Percentiles rank a stretch among this genome's conserved stretches.
Evolutionary conservation across 2,888 invertebrate species (phyloP).

Genomic region (Andrena haemorrhoa): DNA sequence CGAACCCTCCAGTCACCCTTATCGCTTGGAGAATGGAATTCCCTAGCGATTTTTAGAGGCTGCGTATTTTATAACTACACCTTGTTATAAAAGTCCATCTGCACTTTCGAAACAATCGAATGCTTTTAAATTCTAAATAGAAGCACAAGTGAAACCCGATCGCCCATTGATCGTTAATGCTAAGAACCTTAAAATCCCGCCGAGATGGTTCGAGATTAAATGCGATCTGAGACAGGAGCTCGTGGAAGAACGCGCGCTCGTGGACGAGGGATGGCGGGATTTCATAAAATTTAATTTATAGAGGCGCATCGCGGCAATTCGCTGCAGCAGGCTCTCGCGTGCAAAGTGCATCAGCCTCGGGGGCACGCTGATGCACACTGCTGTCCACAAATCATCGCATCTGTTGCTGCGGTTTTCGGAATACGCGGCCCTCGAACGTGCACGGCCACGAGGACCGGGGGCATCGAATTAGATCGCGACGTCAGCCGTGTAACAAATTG

Average conservation of each 20-base stretch:
- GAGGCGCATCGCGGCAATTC: slow-evolving; percentile 27
- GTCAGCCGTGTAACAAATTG: slow-evolving; percentile 78
- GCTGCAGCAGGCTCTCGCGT: slow-evolving; percentile 32
- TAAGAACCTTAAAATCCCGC: too few relatives aligned
- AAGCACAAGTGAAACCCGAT: too few relatives aligned
- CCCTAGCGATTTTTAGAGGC: slow-evolving; percentile 4
- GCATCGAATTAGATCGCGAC: slow-evolving; percentile 76
- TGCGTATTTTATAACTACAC: not conserved
- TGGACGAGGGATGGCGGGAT: not conserved
- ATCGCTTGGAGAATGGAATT: slow-evolving; percentile 22
- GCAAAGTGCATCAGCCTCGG: slow-evolving; percentile 66
- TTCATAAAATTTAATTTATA: slow-evolving; percentile 34
- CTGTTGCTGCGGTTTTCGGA: slow-evolving; percentile 79
- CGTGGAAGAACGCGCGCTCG: not conserved
- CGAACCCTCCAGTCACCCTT: not conserved
- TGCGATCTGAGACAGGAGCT: not conserved
- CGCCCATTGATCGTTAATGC: too few relatives aligned
- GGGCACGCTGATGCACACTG: slow-evolving; percentile 63
- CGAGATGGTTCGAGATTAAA: not conserved
- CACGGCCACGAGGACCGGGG: slow-evolving; percentile 31
- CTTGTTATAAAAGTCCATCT: too few relatives aligned
- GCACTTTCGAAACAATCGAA: too few relatives aligned
- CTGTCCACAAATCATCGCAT: slow-evolving; percentile 80
- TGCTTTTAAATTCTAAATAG: too few relatives aligned
- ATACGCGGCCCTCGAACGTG: slow-evolving; percentile 46